Evolutionary conservation across 2,113 vertebrate genomes (phyloP).

Genomic region (Dissostichus mawsoni): DNA sequence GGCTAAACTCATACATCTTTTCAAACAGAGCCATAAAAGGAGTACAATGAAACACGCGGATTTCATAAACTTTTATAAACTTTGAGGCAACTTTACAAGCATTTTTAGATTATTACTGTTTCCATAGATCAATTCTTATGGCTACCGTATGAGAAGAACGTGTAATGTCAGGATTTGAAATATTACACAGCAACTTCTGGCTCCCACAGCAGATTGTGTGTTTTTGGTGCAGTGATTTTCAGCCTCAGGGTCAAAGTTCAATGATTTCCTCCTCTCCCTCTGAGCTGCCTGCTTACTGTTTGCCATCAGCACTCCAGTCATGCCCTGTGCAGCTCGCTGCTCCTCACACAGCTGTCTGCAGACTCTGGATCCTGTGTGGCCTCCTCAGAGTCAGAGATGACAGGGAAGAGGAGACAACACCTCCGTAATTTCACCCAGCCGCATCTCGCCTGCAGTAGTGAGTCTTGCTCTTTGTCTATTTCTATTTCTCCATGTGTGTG

Average conservation of each 20-base stretch:
- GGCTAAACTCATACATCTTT: slow-evolving; percentile 35
- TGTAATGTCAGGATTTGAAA: not conserved
- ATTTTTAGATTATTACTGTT: not conserved
- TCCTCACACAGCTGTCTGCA: slow-evolving; percentile 4
- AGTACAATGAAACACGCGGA: slow-evolving; percentile 6
- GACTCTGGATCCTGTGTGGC: slow-evolving; percentile 35
- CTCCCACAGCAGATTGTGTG: slow-evolving; percentile 8
- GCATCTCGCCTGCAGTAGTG: slow-evolving; percentile 6
- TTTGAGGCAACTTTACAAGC: too few species aligned
- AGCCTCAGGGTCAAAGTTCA: slow-evolving; percentile 48
- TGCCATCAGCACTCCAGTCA: slow-evolving; percentile 43
- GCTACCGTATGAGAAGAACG: not conserved
- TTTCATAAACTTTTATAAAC: slow-evolving; percentile 5
- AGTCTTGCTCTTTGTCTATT: slow-evolving; percentile 13
- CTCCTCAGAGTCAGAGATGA: slow-evolving; percentile 34
- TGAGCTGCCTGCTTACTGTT: slow-evolving; percentile 32
- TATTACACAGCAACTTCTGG: not conserved
- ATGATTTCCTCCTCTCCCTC: slow-evolving; percentile 39
- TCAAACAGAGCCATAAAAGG: slow-evolving; percentile 28
- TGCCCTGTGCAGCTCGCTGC: slow-evolving; percentile 30
- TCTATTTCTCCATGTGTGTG: slow-evolving; percentile 8
- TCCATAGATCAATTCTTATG: not conserved
- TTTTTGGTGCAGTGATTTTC: slow-evolving; percentile 39
- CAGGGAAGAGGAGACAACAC: not conserved
- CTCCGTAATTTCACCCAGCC: slow-evolving; percentile 35